Conservation (phyloP, 2,888 invertebrate genomes). For the Diloba caeruleocephala region DNA sequence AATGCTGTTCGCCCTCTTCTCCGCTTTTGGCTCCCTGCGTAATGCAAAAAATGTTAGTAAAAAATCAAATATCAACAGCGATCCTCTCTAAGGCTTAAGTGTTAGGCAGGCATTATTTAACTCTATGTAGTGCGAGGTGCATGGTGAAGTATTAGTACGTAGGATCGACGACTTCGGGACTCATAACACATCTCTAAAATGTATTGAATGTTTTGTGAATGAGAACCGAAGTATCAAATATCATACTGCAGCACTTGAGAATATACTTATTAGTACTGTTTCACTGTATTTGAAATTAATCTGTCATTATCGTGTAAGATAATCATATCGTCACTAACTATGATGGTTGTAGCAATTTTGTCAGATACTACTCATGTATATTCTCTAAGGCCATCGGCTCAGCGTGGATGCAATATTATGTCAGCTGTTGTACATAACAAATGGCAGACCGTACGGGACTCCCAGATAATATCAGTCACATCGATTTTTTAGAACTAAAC, state of each 20-base stretch:
- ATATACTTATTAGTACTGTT: constrained; percentile 11
- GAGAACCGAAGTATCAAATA: constrained; percentile 28
- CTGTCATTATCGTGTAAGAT: constrained; percentile 21
- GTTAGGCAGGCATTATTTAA: constrained; percentile 57
- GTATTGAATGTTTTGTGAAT: constrained; percentile 13
- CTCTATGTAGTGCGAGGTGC: constrained; percentile 79
- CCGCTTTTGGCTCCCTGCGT: constrained; percentile 93
- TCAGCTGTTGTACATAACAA: background rate
- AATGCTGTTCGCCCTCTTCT: constrained; percentile 96
- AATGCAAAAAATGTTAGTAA: constrained; percentile 34
- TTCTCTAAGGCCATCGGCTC: constrained; percentile 2
- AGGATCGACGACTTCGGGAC: constrained; percentile 55
- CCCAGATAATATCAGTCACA: constrained; percentile 28
- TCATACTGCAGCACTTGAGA: constrained; percentile 29
- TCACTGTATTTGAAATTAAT: constrained; percentile 2
- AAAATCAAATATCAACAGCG: constrained; percentile 36
- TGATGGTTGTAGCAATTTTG: background rate
- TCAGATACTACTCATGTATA: constrained; percentile 10
- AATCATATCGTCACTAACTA: background rate
- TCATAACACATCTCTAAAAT: constrained; percentile 42
- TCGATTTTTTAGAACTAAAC: constrained; percentile 45
- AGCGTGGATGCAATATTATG: constrained; percentile 4
- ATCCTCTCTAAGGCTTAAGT: constrained; percentile 33
- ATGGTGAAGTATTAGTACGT: constrained; percentile 71
- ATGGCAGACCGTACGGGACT: constrained; percentile 8